phyloP scores from a whole-genome alignment of 2,888 invertebrate genomes.

The Eilema sororculum region DNA sequence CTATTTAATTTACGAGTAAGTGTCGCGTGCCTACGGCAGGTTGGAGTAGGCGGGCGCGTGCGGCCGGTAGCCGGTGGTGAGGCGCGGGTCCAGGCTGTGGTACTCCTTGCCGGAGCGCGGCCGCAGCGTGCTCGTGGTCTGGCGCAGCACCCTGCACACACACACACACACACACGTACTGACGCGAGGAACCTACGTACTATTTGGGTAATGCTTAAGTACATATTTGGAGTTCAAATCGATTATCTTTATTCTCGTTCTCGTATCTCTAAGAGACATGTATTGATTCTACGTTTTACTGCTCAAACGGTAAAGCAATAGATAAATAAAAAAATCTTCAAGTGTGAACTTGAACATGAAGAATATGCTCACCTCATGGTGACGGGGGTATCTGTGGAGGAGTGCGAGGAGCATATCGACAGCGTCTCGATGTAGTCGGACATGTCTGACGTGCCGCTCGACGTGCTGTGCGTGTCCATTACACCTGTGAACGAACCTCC shows the following conservation, averaged over 20 bases:
- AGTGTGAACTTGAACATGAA: background rate
- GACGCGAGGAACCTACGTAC: too few relatives aligned
- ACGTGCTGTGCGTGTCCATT: slow-evolving; percentile 91
- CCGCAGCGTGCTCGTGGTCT: slow-evolving; percentile 89
- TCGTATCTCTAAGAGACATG: too few relatives aligned
- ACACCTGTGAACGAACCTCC: slow-evolving; percentile 59
- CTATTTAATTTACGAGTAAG: background rate
- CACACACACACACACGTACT: background rate
- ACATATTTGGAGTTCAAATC: background rate
- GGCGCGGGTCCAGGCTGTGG: slow-evolving; percentile 82
- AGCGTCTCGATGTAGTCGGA: slow-evolving; percentile 95
- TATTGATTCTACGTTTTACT: background rate
- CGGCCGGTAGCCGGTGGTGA: slow-evolving; percentile 48
- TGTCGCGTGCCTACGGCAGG: slow-evolving; percentile 52
- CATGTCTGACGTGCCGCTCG: slow-evolving; percentile 95
- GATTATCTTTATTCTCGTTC: background rate
- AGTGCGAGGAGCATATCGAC: slow-evolving; percentile 93
- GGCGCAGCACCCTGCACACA: slow-evolving; percentile 66
- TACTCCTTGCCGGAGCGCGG: slow-evolving; percentile 95
- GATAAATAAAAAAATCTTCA: background rate
- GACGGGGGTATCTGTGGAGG: slow-evolving; percentile 91
- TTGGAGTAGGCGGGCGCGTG: slow-evolving; percentile 57
- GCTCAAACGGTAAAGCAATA: background rate
- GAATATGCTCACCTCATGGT: slow-evolving; percentile 76
- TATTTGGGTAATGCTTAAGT: too few relatives aligned